Percentiles rank a stretch among this genome's conserved stretches.
Evolutionary conservation across 2,113 vertebrate genomes (phyloP).

Genomic region (Eclectus roratus): DNA sequence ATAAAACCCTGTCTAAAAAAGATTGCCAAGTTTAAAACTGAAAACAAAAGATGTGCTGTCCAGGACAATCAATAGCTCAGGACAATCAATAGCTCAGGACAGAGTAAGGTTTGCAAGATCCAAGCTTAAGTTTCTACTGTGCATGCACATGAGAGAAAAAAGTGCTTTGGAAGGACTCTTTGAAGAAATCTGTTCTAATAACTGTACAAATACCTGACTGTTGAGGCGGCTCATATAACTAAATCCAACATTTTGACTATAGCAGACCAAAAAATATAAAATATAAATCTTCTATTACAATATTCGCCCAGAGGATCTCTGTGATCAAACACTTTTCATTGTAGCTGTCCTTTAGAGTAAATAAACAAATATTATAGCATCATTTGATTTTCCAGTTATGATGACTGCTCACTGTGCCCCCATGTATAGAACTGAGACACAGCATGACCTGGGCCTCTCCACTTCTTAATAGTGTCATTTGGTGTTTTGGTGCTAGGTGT

Average conservation of each 20-base stretch:
- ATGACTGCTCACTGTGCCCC: not conserved
- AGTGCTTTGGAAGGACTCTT: not conserved
- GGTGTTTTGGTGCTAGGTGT: not conserved
- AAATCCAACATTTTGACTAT: not conserved
- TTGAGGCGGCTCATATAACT: not conserved
- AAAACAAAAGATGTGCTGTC: not conserved
- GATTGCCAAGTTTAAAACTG: not conserved
- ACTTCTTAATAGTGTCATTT: not conserved
- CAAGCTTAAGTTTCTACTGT: not conserved
- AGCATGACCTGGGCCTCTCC: not conserved
- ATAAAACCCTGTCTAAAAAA: not conserved
- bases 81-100: not conserved
- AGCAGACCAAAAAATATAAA: not conserved
- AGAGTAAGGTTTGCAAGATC: not conserved
- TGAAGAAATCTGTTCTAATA: not conserved
- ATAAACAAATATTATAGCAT: not conserved
- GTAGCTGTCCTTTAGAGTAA: not conserved
- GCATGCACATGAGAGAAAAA: not conserved
- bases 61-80: not conserved
- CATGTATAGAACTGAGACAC: fast-evolving
- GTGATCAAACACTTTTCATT: not conserved
- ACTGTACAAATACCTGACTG: not conserved
- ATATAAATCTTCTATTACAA: not conserved
- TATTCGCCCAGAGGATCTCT: not conserved
- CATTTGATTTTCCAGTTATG: not conserved